phyloP scores from a whole-genome alignment of 2,888 invertebrate species.

The Philopedon plagiatum region DNA sequence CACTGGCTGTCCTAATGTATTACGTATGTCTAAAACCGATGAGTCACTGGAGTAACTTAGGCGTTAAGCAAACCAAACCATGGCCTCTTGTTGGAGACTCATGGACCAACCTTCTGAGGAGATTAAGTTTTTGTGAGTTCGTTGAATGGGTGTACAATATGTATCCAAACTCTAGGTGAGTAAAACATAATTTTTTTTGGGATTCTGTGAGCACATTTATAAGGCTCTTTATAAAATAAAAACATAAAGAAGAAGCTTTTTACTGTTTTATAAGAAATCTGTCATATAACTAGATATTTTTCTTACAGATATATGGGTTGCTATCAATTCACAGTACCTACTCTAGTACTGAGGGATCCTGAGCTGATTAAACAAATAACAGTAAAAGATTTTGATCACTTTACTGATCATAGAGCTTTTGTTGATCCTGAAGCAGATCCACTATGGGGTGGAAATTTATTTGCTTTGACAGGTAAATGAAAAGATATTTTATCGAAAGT shows the following conservation, averaged over 20 bases:
- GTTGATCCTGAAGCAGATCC: conserved; percentile 65
- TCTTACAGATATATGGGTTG: conserved; percentile 57
- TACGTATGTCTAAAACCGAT: conserved; percentile 34
- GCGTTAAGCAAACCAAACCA: conserved; percentile 49
- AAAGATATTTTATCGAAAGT: background rate
- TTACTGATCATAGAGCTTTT: conserved; percentile 67
- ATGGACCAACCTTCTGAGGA: conserved; percentile 38
- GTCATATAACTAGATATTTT: background rate
- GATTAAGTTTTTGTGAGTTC: conserved; percentile 47
- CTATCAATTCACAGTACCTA: conserved; percentile 63
- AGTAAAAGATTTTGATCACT: conserved; percentile 75
- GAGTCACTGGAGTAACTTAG: conserved; percentile 46
- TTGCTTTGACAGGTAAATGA: conserved; percentile 54
- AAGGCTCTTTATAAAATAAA: background rate
- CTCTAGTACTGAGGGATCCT: conserved; percentile 71
- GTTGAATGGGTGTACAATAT: conserved; percentile 50
- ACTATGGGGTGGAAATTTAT: conserved; percentile 68
- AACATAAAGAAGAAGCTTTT: background rate
- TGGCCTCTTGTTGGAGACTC: conserved; percentile 50
- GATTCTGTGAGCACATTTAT: background rate
- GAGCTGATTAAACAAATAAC: conserved; percentile 73
- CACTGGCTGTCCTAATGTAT: conserved; percentile 27
- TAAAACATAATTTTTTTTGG: background rate
- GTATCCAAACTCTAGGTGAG: conserved; percentile 53
- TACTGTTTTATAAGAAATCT: background rate